Percentiles rank a stretch among this genome's conserved stretches.
Evolutionary conservation across 1,140 invertebrate genomes (phyloP).

Genomic region (Drosophila punjabiensis): DNA sequence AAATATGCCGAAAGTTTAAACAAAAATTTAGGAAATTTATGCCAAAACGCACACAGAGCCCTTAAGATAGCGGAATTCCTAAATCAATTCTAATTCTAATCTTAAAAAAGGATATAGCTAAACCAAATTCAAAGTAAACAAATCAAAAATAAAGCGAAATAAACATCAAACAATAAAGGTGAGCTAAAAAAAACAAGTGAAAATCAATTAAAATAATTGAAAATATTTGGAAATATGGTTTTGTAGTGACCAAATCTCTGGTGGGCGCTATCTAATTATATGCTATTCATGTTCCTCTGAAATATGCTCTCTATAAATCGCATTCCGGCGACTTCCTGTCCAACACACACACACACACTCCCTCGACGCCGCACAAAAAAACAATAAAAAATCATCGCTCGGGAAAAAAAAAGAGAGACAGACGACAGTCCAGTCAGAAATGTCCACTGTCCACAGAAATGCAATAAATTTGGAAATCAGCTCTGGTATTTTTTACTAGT

Average conservation of each 20-base stretch:
- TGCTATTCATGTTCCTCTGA: constrained; percentile 51
- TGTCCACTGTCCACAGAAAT: constrained; percentile 72
- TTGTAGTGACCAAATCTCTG: constrained; percentile 4
- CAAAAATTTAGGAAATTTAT: constrained; percentile 57
- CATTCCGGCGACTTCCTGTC: constrained; percentile 79
- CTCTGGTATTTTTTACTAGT: constrained; percentile 60
- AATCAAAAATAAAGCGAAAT: constrained; percentile 11
- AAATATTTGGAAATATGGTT: background rate
- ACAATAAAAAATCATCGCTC: constrained; percentile 51
- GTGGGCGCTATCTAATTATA: constrained; percentile 45
- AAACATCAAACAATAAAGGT: constrained; percentile 47
- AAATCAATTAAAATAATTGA: constrained; percentile 10
- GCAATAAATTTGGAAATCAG: constrained; percentile 80
- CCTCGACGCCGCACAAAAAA: constrained; percentile 10
- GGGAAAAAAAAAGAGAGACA: constrained; percentile 36
- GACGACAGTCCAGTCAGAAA: constrained; percentile 49
- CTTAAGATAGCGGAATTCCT: constrained; percentile 69
- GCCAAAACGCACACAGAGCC: constrained; percentile 27
- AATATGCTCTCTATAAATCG: constrained; percentile 61
- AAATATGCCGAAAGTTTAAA: constrained; percentile 40
- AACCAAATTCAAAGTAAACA: constrained; percentile 28
- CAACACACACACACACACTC: constrained; percentile 54
- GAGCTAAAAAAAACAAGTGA: constrained; percentile 29
- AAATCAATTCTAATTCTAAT: constrained; percentile 67
- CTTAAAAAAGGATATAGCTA: constrained; percentile 30